These are phyloP conservation scores for Parthenolecanium corni DNA, from an alignment of 2,888 invertebrate genomes.

Conservation along the genomic window DNA sequence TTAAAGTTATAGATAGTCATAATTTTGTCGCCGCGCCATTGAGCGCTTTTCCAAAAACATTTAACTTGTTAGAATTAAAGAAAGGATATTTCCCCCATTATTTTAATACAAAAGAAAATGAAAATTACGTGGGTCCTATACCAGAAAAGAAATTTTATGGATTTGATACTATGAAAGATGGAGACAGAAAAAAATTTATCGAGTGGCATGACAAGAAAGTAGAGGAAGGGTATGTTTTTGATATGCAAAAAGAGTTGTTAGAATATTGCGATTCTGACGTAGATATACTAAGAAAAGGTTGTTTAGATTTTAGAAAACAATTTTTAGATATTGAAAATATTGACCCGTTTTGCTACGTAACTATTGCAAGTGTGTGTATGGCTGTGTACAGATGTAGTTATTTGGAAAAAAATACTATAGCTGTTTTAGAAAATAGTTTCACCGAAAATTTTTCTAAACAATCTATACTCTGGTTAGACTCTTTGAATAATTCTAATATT, in stretches of 20 bases:
- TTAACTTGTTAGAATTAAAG: slow-evolving; percentile 32
- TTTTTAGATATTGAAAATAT: slow-evolving; percentile 29
- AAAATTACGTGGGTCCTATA: slow-evolving; percentile 33
- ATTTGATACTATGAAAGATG: slow-evolving; percentile 30
- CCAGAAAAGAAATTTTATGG: slow-evolving; percentile 32
- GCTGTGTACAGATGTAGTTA: slow-evolving; percentile 31
- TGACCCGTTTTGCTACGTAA: slow-evolving; percentile 32
- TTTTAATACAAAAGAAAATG: slow-evolving; percentile 34
- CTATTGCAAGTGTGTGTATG: slow-evolving; percentile 31
- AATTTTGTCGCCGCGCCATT: slow-evolving; percentile 32
- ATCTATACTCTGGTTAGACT: slow-evolving; percentile 31
- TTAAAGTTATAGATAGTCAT: slow-evolving; percentile 17
- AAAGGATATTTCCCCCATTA: slow-evolving; percentile 29
- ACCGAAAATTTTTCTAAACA: slow-evolving; percentile 30
- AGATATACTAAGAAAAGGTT: slow-evolving; percentile 26
- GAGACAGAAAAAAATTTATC: slow-evolving; percentile 27
- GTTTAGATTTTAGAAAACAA: slow-evolving; percentile 30
- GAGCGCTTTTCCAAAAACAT: slow-evolving; percentile 32
- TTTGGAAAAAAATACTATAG: slow-evolving; percentile 1
- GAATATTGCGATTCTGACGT: slow-evolving; percentile 18
- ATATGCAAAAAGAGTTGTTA: slow-evolving; percentile 14
- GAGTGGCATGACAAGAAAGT: slow-evolving; percentile 31
- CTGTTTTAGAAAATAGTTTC: background rate
- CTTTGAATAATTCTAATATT: slow-evolving; percentile 30
- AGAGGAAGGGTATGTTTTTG: slow-evolving; percentile 30